Conservation (phyloP, 2,888 invertebrate species). For the Hemistola chrysoprasaria region DNA sequence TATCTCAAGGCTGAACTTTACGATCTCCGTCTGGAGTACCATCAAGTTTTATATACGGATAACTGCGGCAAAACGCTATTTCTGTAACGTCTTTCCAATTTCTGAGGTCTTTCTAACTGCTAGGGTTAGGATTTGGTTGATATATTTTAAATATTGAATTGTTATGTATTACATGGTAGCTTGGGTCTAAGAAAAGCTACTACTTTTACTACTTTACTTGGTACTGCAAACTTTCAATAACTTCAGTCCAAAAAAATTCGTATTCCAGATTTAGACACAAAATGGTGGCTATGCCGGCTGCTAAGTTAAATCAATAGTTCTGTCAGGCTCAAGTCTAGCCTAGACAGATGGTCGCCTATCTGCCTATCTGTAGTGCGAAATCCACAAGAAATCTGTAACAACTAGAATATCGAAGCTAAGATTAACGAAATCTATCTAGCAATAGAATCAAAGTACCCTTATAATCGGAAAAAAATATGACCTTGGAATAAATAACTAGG, state of each 20-base stretch:
- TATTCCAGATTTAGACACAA: conserved; percentile 31
- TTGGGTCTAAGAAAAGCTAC: too few species aligned
- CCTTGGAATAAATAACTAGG: too few species aligned
- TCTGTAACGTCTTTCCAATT: conserved; percentile 18
- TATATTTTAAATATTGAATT: too few species aligned
- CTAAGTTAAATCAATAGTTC: conserved; percentile 19
- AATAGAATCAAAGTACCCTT: too few species aligned
- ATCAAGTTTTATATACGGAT: conserved; percentile 30
- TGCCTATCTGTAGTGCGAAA: conserved; percentile 8
- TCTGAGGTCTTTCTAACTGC: conserved; percentile 9
- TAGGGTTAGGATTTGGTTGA: too few species aligned
- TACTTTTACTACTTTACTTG: too few species aligned
- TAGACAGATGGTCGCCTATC: conserved; percentile 21
- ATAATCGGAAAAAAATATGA: too few species aligned
- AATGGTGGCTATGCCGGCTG: conserved; percentile 51
- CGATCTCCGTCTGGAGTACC: conserved; percentile 30
- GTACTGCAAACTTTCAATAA: too few species aligned
- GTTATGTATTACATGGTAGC: too few species aligned
- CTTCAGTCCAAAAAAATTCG: too few species aligned
- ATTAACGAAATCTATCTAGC: too few species aligned
- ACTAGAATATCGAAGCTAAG: too few species aligned
- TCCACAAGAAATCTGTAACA: background rate
- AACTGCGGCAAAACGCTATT: conserved; percentile 32
- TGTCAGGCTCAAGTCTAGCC: conserved; percentile 23
- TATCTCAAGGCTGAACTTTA: conserved; percentile 33